Evolutionary conservation across 2,888 invertebrate species (phyloP).

Genomic region (Philonicus albiceps): DNA sequence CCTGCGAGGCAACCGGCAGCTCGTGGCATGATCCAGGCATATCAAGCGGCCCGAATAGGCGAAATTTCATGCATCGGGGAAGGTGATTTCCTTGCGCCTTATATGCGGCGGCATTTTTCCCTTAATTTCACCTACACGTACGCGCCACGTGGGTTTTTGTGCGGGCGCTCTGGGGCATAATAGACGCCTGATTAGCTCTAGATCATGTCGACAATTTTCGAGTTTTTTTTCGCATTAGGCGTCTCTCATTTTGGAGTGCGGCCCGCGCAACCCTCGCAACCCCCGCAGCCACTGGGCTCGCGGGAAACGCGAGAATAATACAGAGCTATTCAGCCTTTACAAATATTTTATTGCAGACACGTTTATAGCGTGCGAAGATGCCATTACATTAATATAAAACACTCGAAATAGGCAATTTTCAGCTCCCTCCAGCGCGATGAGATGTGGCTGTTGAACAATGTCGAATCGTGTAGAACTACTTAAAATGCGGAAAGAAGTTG

Average conservation of each 20-base stretch:
- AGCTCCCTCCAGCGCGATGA: conserved; percentile 10
- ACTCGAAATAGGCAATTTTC: conserved; percentile 39
- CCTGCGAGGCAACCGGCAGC: background rate
- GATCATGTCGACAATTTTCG: conserved; percentile 13
- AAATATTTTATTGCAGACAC: conserved; percentile 27
- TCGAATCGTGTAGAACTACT: conserved; percentile 5
- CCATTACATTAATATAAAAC: conserved; percentile 41
- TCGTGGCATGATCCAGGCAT: conserved; percentile 22
- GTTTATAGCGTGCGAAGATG: conserved; percentile 39
- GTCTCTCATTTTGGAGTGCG: background rate
- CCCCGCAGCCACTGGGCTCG: background rate
- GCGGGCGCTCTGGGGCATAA: background rate
- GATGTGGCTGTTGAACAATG: conserved; percentile 28
- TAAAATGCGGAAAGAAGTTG: conserved; percentile 23
- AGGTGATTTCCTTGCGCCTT: conserved; percentile 24
- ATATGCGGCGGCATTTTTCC: background rate
- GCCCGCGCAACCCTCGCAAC: background rate
- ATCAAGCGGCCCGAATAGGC: conserved; percentile 1
- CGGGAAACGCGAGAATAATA: background rate
- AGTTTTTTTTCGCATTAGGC: conserved; percentile 4
- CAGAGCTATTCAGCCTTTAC: background rate
- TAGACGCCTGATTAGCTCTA: conserved; percentile 8
- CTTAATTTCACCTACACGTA: background rate
- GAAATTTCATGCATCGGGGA: conserved; percentile 14
- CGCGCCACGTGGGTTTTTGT: background rate